Evolutionary conservation across 2,113 vertebrate genomes (phyloP), one percentile per base, ranked within the genome.

Genomic region (Corythornis vintsioides): DNA sequence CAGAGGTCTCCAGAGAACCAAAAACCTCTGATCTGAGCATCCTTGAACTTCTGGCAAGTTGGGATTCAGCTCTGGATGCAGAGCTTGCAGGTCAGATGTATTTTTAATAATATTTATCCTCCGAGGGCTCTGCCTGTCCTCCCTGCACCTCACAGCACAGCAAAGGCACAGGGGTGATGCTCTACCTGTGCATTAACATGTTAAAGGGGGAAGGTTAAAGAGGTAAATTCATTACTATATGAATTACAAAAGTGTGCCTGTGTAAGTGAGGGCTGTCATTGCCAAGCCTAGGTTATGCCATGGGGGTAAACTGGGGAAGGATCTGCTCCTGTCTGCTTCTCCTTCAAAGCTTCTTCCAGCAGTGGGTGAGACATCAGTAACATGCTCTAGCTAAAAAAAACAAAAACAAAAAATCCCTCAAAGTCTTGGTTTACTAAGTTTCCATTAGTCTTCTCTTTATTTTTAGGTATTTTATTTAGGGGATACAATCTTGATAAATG

Each of bases 21-120:
- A 87, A 94, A 94, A 60, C 64, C 75, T 89, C 85, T 76, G 79
- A 83, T 48, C 59, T 77, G 75, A 70, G 50, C 76, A 95, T 86
- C 90, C 88, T 82, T 94, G 94, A 95, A 94, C 85, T 85, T 76
- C 42, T 64, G 80, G 35, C 74, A 76, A 95, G 50, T 82, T 75
- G 86, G 57, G 31, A 45, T 79, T 79, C 63, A 59, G 48, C 71
- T 87, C 86, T 73, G 42, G 69, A 78, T 53, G 45, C 35, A 86
- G 60, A 73, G 47, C 57, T 70, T 78, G 42, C 66, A 24, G 45
- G 25, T 70, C 67, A 63, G 89, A 75, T 29, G 31, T 55, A 50
- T 66, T 92, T 94, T 95, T 79, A 50, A 52, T 75, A 9, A 26
- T 18, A 42, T 59, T 73, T 76, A 7, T 59, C 50, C 38, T 72